Percentiles rank a stretch among this genome's conserved stretches.
phyloP scores from a whole-genome alignment of 1,140 invertebrate species.

The Bilobella aurantiaca region DNA sequence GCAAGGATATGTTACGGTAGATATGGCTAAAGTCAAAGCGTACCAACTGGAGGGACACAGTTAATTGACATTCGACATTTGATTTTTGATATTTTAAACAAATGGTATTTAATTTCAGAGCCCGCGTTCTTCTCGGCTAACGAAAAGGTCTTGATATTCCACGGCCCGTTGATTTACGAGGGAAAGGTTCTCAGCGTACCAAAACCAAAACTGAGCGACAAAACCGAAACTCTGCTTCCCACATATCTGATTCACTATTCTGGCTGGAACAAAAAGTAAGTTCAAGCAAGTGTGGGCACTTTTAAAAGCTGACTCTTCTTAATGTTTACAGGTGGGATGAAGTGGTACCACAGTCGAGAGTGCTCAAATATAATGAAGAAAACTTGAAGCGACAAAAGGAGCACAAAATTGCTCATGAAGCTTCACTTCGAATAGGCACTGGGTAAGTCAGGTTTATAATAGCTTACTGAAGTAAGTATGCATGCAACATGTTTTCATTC shows the following conservation, averaged over 20 bases:
- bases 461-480: no score
- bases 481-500: no score
- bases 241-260: slow-evolving; percentile 76
- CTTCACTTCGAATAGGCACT: no score
- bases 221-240: slow-evolving; percentile 78
- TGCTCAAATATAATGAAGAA: slow-evolving; percentile 83
- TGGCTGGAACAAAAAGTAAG: slow-evolving; percentile 50
- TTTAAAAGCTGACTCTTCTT: background rate
- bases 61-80: no score
- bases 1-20: no score
- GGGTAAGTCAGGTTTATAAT: no score
- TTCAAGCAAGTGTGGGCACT: background rate
- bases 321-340: slow-evolving; percentile 78
- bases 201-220: no score
- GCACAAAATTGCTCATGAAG: slow-evolving; percentile 63
- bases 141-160: slow-evolving; percentile 71
- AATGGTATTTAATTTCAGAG: no score
- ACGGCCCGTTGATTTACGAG: slow-evolving; percentile 88
- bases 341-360: slow-evolving; percentile 87
- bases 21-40: no score
- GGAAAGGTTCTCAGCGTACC: slow-evolving; percentile 68
- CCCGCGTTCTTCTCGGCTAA: no score
- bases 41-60: no score
- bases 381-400: slow-evolving; percentile 84
- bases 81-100: no score